Base-by-base conservation (phyloP, 2,888 invertebrate species). In the Holacanthella duospinosa region DNA sequence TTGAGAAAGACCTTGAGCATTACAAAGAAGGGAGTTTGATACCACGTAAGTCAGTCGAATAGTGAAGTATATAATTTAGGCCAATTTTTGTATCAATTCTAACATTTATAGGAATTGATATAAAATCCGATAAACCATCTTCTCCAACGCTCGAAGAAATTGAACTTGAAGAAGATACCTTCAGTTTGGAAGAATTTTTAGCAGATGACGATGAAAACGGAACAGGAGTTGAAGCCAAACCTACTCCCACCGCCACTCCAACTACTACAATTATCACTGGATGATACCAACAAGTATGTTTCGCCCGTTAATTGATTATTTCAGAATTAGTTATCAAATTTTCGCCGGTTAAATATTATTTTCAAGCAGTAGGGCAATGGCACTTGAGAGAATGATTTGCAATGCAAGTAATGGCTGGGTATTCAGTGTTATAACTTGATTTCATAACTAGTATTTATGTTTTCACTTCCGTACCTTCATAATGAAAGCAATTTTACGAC, bases 1-100 rank as follows among this genome's bases (percentile, higher is more conserved):
- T 87, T 74, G 82, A 83, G 74, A 81, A 80, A 71, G 86, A 87
- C 75, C 75, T 87, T 68, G 80, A 83, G 69, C 80, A 82, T 60
- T 86, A 82, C 72, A 85, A 84, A 75, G 59, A 59, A 59, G 59
- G 59, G 9, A 59, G 25, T 44, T 27, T 59, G 19, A 28, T 36
- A 3, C 2, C 59, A 16, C 55, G 55, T 55, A 55, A 55, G 27
- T 55, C 4, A 53, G 54, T 36, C 16, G 48, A 21, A 21, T 48
- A 16, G 4, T 48, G 48, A 48, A n/a, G 4, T 16, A 48, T 48
- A 16, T 21, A n/a, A n/a, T n/a, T n/a, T n/a, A n/a, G 19, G 4
- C 21, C 4, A 48, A 9, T 16, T 48, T 48, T 48, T n/a, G 48
- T 16, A n/a, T 48, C 21, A n/a, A n/a, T 9, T 48, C 21, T 48